Conservation (phyloP, 2,113 vertebrate species). For the Parus major region DNA sequence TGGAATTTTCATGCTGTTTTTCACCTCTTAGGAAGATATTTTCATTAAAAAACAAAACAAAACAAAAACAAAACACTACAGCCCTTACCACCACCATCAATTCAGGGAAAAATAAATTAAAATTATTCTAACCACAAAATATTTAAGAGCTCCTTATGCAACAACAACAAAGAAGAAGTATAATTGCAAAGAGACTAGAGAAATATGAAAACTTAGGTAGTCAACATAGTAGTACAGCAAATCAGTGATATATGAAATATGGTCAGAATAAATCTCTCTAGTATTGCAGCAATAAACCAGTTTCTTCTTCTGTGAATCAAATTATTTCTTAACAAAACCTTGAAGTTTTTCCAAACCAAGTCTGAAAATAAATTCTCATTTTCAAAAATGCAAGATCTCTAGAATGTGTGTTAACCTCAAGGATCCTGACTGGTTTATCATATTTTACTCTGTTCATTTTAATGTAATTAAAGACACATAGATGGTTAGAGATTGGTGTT, state of each 20-base stretch:
- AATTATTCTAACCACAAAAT: background rate
- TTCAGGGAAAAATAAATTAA: background rate
- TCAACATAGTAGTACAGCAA: background rate
- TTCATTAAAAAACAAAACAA: background rate
- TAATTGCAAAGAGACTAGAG: background rate
- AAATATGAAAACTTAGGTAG: background rate
- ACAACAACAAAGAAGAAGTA: background rate
- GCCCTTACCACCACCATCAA: background rate
- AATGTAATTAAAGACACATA: background rate
- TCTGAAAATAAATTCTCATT: background rate
- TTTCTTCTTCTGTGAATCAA: background rate
- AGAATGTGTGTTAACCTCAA: background rate
- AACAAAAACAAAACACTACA: background rate
- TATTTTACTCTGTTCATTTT: background rate
- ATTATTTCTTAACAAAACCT: constrained; percentile 9
- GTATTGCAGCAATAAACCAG: background rate
- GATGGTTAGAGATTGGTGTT: background rate
- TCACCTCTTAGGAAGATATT: background rate
- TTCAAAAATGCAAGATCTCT: background rate
- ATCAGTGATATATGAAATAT: background rate
- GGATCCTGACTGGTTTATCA: background rate
- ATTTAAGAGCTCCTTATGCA: background rate
- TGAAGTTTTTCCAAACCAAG: background rate
- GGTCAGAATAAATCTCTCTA: background rate
- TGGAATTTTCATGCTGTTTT: background rate